Evolutionary conservation across 2,797 vertebrate species (phyloP), one percentile per base, ranked within the genome.

Genomic region (Myiothlypis coronata): DNA sequence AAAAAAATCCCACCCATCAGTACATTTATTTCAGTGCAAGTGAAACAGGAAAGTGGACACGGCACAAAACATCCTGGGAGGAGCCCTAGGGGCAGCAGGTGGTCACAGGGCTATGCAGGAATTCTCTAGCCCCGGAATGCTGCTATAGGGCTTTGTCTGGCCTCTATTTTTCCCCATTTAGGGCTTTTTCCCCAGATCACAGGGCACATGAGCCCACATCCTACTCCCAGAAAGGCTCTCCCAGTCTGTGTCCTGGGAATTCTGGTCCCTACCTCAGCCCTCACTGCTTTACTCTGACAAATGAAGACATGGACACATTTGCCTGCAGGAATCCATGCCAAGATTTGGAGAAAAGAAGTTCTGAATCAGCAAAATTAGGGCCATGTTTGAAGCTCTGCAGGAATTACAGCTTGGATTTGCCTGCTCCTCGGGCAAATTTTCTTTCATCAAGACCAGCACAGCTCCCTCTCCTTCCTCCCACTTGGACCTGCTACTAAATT

Each of bases 131-230:
- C 60, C 46, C 2, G 1, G 12, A 69, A 35, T 18, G 39, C 12
- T 44, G 27, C 34, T 46, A 6, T 1, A 19, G 30, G 17, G 39
- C 23, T 79, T 92, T n/a, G 44, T 64, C 19, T 9, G 14, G 9
- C 14, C 8, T 23, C 30, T 60, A 16, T n/a, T 11, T 9, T 17
- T 1, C 2, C 12, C 15, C 3, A 3, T 49, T 44, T 64, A 75
- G 43, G 14, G 34, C 9, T 65, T 61, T 77, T 28, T 3, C 32
- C 50, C 12, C 43, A 15, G 21, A 28, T 32, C 43, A 87, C 64
- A 44, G 1, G 8, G 37, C 43, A 52, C 0, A 0, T 3, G 32
- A 53, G n/a, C 5, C 14, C 68, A 55, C 26, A 34, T 7, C 41
- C 35, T n/a, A 6, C 43, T 52, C 50, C 28, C 46, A 34, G n/a